Base-by-base conservation (phyloP, 1,140 invertebrate genomes). In the Brachionus sp. region DNA sequence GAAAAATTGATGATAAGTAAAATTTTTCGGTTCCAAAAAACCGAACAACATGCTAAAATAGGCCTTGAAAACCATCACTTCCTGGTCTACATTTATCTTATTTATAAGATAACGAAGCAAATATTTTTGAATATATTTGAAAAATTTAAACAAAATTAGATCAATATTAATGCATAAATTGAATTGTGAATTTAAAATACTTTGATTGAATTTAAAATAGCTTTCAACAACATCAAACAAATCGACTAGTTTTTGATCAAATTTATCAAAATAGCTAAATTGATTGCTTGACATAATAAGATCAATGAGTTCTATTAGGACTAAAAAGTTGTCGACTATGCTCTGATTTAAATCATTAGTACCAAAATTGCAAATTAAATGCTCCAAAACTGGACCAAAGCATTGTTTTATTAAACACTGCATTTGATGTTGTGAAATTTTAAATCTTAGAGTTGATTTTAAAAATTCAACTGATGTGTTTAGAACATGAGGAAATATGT, bases 71-170 rank as follows among this genome's bases (percentile, higher is more conserved):
- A 75, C 39, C 16, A 75, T 3, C 13, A 50, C 19, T 10, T 75
- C 42, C 9, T 35, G 39, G 23, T 75, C 42, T 16, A 6, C 19
- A 75, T 75, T 46, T 19, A 35, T 44, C 19, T 70, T 70, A n/a
- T 44, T 46, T 29, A 75, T 75, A 3, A 75, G 25, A 75, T 25
- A 75, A 1, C 42, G 39, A 12, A 75, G 44, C 23, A 75, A 46
- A 75, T 46, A 75, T 29, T 75, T 75, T 75, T 75, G 70, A 75
- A 75, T 75, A 29, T 46, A 75, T 46, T 75, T 75, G n/a, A 75
- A 75, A 75, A 75, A 75, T 75, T 75, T 75, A 12, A 75, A 75
- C 19, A 75, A 50, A 46, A 46, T 46, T 33, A 75, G 25, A 29
- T 75, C 70, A 5, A 75, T 75, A 13, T 25, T 16, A 16, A 75